phyloP scores from a whole-genome alignment of 2,113 vertebrate genomes.

The Equus quagga region DNA sequence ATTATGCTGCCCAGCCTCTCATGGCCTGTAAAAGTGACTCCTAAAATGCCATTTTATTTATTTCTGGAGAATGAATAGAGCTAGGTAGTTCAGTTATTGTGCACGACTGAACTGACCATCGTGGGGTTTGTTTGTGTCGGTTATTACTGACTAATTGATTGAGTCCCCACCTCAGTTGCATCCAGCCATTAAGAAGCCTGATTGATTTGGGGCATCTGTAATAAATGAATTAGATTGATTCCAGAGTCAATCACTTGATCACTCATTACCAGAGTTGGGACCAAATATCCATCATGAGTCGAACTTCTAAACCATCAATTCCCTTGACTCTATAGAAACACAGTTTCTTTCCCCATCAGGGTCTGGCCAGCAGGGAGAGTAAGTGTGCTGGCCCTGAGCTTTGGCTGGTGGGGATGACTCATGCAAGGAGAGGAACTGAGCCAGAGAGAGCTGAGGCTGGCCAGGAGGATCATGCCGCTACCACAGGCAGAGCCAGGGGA shows the following conservation, averaged over 20 bases:
- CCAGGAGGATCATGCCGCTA: background rate
- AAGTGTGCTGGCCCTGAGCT: background rate
- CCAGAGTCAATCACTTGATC: background rate
- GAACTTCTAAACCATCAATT: background rate
- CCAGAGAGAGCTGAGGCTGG: background rate
- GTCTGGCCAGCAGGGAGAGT: background rate
- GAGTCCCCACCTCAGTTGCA: background rate
- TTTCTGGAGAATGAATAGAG: slow-evolving; percentile 28
- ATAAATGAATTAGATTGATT: slow-evolving; percentile 5
- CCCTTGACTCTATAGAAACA: background rate
- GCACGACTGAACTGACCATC: background rate
- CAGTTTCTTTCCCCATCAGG: background rate
- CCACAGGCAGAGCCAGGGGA: background rate
- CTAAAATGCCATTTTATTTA: slow-evolving; percentile 4
- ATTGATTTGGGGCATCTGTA: slow-evolving; percentile 30
- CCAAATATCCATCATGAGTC: background rate
- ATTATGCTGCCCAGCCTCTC: background rate
- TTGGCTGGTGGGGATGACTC: background rate
- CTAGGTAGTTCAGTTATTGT: background rate
- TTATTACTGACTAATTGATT: slow-evolving; percentile 42
- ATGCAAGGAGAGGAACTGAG: background rate
- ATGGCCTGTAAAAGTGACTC: background rate
- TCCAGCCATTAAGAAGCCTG: background rate
- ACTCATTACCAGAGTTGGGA: background rate
- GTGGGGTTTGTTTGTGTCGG: background rate